These are phyloP conservation scores for Antitype chi DNA, from an alignment of 2,888 invertebrate genomes.

Conservation along the genomic window DNA sequence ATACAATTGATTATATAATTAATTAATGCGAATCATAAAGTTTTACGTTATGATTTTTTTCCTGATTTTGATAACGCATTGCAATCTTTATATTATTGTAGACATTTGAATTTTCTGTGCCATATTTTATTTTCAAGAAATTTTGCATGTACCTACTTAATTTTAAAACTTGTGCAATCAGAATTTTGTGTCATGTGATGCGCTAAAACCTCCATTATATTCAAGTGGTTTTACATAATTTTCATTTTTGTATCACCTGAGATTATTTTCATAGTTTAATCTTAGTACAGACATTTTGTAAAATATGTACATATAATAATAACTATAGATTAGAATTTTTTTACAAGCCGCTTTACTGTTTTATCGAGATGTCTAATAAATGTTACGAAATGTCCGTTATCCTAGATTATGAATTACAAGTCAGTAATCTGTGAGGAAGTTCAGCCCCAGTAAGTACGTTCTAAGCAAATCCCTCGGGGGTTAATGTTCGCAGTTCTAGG, in stretches of 20 bases:
- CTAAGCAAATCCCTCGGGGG: conserved; percentile 47
- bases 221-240: conserved; percentile 32
- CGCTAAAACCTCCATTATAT: conserved; percentile 48
- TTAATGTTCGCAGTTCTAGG: conserved; percentile 54
- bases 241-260: conserved; percentile 27
- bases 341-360: conserved; percentile 79
- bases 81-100: neutral
- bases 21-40: neutral
- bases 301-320: conserved; percentile 84
- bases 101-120: conserved; percentile 40
- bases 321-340: conserved; percentile 80
- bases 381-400: conserved; percentile 66
- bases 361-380: conserved; percentile 66
- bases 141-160: neutral
- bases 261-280: conserved; percentile 53
- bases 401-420: conserved; percentile 60
- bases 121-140: conserved; percentile 29
- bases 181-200: conserved; percentile 47
- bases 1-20: neutral
- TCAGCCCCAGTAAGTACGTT: conserved; percentile 50
- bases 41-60: neutral
- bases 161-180: neutral
- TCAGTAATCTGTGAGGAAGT: conserved; percentile 52
- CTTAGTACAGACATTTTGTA: conserved; percentile 72
- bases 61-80: neutral